Conservation (phyloP, 2,113 vertebrate species). For the Donacobius atricapilla region DNA sequence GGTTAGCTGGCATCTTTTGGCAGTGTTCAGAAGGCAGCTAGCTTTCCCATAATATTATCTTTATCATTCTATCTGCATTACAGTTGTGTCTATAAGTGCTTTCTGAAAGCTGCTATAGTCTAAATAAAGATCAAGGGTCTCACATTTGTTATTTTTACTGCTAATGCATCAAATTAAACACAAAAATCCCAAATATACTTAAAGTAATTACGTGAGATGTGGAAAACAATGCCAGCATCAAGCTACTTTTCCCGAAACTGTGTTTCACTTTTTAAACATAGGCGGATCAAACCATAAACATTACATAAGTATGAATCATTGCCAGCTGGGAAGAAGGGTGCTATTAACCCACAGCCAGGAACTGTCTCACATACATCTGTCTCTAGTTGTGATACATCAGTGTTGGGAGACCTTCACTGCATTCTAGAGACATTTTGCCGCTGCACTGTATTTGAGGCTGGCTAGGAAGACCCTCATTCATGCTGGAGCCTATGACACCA, state of each 20-base stretch:
- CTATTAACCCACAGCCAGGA: not conserved
- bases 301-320: not conserved
- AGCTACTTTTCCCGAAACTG: not conserved
- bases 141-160: not conserved
- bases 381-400: not conserved
- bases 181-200: not conserved
- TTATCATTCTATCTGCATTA: slow-evolving; percentile 19
- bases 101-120: slow-evolving; percentile 24
- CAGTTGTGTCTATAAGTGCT: slow-evolving; percentile 10
- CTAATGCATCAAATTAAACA: slow-evolving; percentile 2
- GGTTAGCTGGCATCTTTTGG: not conserved
- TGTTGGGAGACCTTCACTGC: not conserved
- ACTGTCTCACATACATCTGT: not conserved
- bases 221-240: not conserved
- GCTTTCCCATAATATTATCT: not conserved
- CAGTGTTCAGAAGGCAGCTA: slow-evolving; percentile 22
- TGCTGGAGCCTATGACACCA: not conserved
- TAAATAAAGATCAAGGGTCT: slow-evolving; percentile 41
- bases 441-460: not conserved
- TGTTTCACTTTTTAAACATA: not conserved
- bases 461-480: not conserved
- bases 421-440: not conserved
- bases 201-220: not conserved
- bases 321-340: not conserved
- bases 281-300: not conserved